A percentile compares a stretch with the other conserved stretches of the same genome.
These are phyloP conservation scores for Nephrotoma guestfalica DNA, from an alignment of 2,888 invertebrate species.

Conservation along the genomic window DNA sequence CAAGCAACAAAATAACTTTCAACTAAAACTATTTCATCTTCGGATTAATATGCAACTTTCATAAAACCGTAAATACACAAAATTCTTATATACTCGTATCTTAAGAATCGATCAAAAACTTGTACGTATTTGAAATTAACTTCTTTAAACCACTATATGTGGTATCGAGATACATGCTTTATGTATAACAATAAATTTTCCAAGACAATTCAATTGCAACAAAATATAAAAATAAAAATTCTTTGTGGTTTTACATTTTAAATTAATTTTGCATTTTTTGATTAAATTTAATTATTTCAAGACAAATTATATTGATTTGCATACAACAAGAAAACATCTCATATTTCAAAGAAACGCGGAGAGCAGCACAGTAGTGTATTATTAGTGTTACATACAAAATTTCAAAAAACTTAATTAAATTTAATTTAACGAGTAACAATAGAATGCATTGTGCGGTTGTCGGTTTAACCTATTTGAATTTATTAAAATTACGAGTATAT, in stretches of 20 bases:
- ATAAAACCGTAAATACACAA: not conserved
- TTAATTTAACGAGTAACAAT: not conserved
- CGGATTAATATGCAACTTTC: too few relatives aligned
- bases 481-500: not conserved
- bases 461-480: not conserved
- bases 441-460: not conserved
- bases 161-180: not conserved
- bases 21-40: too few relatives aligned
- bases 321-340: not conserved
- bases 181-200: not conserved
- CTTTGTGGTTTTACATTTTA: not conserved
- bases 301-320: not conserved
- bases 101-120: not conserved
- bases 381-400: not conserved
- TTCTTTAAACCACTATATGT: not conserved
- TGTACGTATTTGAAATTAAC: not conserved
- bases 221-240: not conserved
- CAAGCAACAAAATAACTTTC: too few relatives aligned
- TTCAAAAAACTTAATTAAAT: not conserved
- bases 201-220: not conserved
- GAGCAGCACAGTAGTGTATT: not conserved
- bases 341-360: not conserved
- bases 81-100: not conserved
- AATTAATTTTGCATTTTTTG: not conserved
- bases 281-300: not conserved